Base-by-base conservation (phyloP, 2,113 vertebrate species). In the Fulmarus glacialis region DNA sequence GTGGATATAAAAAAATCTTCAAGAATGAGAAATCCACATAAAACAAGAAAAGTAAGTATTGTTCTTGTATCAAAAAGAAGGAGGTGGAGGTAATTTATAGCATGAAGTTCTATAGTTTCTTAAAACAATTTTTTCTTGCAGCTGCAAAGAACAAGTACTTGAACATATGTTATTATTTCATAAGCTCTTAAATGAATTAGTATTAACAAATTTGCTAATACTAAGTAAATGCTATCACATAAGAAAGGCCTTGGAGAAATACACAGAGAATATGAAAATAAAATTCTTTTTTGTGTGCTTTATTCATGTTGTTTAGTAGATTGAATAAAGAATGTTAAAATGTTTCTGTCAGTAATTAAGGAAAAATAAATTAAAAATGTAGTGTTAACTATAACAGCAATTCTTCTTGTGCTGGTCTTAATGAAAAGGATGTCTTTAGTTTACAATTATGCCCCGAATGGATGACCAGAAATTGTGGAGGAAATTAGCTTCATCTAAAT, bases 1-100 rank as follows among this genome's bases (percentile, higher is more conserved):
- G 99, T 99, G 89, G 99, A 99, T 98, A 99, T 99, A 95, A 99
- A 99, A 98, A 99, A 99, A 93, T 99, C 99, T 53, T 99, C 99
- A 95, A 99, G 99, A 98, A 99, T 99, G 99, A 99, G 98, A 98
- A 99, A 99, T 91, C 99, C 99, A 47, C 99, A 99, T 98, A 99
- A 99, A 99, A 99, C 99, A 73, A 99, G 99, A 97, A 99, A 99
- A 99, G 99, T 99, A 97, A 94, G 63, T 30, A 29, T 18, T n/a
- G 15, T n/a, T 90, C 9, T 30, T 87, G 34, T 34, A 74, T 36
- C 45, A 81, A 72, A 72, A 91, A 85, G 6, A 12, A 45, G 36
- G 12, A 71, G 20, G 2, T 79, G 15, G 10, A 53, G 12, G 29
- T 70, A 72, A 68, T 68, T 82, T 59, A 47, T 59, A 42, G 16